phyloP scores from a whole-genome alignment of 2,113 vertebrate species.

The Rhinolophus ferrumequinum region DNA sequence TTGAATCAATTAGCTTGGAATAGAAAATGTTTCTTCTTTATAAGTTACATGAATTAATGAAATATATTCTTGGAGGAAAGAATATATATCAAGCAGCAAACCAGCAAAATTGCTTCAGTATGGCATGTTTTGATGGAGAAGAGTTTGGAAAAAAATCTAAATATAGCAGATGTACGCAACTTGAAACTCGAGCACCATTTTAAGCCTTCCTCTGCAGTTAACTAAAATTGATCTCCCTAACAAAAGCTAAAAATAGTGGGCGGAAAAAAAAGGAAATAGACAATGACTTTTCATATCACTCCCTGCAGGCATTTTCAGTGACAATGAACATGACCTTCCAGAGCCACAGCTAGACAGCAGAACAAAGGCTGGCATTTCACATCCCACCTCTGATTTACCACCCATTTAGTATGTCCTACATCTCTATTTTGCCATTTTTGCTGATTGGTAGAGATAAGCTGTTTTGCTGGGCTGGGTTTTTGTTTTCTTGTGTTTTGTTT shows the following conservation, averaged over 20 bases:
- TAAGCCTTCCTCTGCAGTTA: conserved; percentile 82
- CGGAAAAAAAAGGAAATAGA: conserved; percentile 68
- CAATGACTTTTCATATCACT: conserved; percentile 82
- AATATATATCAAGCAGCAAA: conserved; percentile 24
- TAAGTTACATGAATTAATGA: conserved; percentile 43
- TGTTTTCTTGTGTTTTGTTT: conserved; percentile 66
- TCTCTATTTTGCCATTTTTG: conserved; percentile 80
- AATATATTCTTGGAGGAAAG: conserved; percentile 9
- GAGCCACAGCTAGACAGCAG: conserved; percentile 74
- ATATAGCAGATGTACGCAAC: conserved; percentile 76
- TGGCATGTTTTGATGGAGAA: conserved; percentile 38
- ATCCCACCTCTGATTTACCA: conserved; percentile 70
- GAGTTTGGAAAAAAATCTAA: conserved; percentile 79
- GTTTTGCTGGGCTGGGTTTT: conserved; percentile 38
- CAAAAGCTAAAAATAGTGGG: conserved; percentile 85
- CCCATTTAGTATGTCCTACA: not conserved
- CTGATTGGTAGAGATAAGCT: conserved; percentile 7
- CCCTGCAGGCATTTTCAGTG: conserved; percentile 83
- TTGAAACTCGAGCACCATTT: conserved; percentile 81
- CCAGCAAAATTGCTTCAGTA: conserved; percentile 34
- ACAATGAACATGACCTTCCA: conserved; percentile 82
- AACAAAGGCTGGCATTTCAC: conserved; percentile 81
- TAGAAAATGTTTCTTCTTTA: not conserved
- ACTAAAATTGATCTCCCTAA: conserved; percentile 86
- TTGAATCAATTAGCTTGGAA: conserved; percentile 37